Percentiles rank a stretch among this genome's conserved stretches.
phyloP scores from a whole-genome alignment of 2,113 vertebrate species.

The Rallus limicola region DNA sequence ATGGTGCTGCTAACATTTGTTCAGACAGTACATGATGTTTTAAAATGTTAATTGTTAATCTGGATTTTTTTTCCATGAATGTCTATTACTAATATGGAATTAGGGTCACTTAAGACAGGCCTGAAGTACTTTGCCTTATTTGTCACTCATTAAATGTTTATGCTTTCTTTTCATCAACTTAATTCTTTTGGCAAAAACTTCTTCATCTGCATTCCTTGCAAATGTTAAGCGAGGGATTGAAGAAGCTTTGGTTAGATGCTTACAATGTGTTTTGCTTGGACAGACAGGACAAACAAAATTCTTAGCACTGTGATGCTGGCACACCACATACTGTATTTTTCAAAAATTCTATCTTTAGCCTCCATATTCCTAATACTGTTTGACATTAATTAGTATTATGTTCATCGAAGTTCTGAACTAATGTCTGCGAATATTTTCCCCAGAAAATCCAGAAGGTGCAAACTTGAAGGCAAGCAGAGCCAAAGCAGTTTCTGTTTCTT shows the following conservation, averaged over 20 bases:
- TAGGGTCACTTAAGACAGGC: background rate
- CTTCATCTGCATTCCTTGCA: background rate
- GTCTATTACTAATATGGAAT: background rate
- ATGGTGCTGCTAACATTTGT: background rate
- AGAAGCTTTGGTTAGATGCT: conserved; percentile 25
- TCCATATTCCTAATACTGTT: conserved; percentile 7
- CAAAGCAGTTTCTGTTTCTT: conserved; percentile 32
- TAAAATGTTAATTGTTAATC: background rate
- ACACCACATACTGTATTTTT: conserved; percentile 8
- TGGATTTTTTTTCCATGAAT: background rate
- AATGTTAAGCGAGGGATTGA: background rate
- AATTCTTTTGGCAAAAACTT: background rate
- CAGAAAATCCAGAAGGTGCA: conserved; percentile 39
- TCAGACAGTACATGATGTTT: background rate
- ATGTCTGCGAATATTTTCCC: conserved; percentile 19
- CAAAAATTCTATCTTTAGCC: conserved; percentile 20
- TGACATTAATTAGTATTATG: conserved; percentile 18
- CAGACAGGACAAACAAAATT: conserved; percentile 45
- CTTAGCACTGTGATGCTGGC: background rate
- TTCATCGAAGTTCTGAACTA: conserved; percentile 43
- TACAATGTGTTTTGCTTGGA: conserved; percentile 39
- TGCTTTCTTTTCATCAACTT: background rate
- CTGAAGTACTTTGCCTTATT: background rate
- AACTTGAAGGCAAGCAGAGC: conserved; percentile 21
- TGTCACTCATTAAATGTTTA: background rate